Base-by-base conservation (phyloP, 2,113 vertebrate genomes). In the Leiothrix lutea region DNA sequence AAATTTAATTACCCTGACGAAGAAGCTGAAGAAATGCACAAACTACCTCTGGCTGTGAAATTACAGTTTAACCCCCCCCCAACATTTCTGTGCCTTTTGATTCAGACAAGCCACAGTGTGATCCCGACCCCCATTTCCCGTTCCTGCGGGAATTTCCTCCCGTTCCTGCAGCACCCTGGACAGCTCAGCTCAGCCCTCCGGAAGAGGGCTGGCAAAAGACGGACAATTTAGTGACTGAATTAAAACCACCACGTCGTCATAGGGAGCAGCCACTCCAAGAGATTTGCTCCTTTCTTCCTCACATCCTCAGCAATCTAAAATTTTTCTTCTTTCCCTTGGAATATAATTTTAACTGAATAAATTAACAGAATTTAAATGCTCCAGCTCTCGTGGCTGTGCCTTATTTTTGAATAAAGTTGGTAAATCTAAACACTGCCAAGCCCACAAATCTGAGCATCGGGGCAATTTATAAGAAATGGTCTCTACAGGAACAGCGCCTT, bases 241-340 rank as follows among this genome's bases (percentile, higher is more conserved):
- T 23, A 31, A 47, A 29, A 6, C 48, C 33, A 66, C 65, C 36
- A 0, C 18, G 0, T 3, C 16, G 6, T 11, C 19, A 2, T 0
- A 5, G 1, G 3, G 4, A 8, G 54, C 7, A 50, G 53, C 9
- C n/a, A 12, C 45, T 19, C 45, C 23, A 0, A 1, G 24, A 44
- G 18, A 75, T 50, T 29, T 45, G 31, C 19, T 57, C 36, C 50
- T 64, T 66, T n/a, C 36, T 26, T 40, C 50, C 72, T 61, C 62
- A 35, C 44, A 48, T 19, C 25, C 50, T 26, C 23, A 58, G 2
- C 15, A 35, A 64, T 33, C 71, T 14, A 16, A 84, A 35, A 2
- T 3, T 20, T 66, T 35, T 8, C 23, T 42, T 35, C 19, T 74
- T 86, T 66, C 18, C 14, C 36, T 48, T 17, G 2, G 48, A 57